phyloP scores from a whole-genome alignment of 1,140 invertebrate genomes.

The Chironomus striatipennis region DNA sequence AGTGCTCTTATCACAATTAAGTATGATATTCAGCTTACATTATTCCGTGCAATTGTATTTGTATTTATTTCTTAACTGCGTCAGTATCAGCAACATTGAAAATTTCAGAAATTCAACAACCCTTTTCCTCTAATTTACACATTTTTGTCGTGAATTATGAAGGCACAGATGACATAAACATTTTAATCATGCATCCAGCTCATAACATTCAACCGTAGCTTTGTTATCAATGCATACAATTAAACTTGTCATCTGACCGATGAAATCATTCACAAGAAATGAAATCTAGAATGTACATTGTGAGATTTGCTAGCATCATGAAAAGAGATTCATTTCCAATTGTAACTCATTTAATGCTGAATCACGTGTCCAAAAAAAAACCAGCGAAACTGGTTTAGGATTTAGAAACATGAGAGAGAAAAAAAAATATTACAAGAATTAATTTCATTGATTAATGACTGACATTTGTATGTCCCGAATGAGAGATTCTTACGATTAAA shows the following conservation, averaged over 20 bases:
- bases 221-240: neutral
- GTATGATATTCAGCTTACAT: neutral
- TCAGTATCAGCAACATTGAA: no score
- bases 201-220: neutral
- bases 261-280: no score
- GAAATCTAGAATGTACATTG: no score
- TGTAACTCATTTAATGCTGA: no score
- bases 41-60: neutral
- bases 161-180: no score
- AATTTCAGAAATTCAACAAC: no score
- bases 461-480: neutral
- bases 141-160: neutral
- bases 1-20: neutral
- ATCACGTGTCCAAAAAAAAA: neutral
- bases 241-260: neutral
- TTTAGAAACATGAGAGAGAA: neutral
- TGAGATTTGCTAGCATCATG: no score
- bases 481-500: neutral
- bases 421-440: neutral
- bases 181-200: neutral
- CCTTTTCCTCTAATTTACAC: neutral
- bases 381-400: neutral
- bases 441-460: neutral
- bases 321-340: no score
- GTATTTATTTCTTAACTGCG: no score